Evolutionary conservation across 1,140 invertebrate species (phyloP), one percentile per base, ranked within the genome.

Genomic region (Penaeus indicus): DNA sequence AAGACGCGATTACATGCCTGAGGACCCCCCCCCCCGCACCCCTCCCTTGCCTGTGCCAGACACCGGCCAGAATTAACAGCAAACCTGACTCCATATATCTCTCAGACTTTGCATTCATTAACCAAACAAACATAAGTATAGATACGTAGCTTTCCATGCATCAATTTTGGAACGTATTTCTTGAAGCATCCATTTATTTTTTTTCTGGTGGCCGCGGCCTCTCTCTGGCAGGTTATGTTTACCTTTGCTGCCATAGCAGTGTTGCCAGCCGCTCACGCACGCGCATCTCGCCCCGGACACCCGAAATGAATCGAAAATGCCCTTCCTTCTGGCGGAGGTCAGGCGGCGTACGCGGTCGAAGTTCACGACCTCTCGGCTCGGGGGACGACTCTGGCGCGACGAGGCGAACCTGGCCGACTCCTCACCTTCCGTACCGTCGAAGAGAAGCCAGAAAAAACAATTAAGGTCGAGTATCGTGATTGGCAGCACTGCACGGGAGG

Each of bases 81-180:
- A 38, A 67, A 27, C 78, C 78, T 60, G 47, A 80, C 38, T 18
- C 47, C 78, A 80, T 80, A 27, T 80, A 60, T 80, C 78, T 60
- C 27, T 63, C 63, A 38, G 60, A 61, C 81, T 42, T n/a, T 67
- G 81, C 81, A 83, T 83, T 67, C 81, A 83, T 83, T 83, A 64
- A 63, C 81, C 81, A 80, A 83, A 83, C 81, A 83, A 83, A 83
- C 81, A 42, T 83, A 83, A 83, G 61, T 83, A 83, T 83, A 83
- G 81, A 83, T 83, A 83, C 47, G 81, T 83, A 83, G 81, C 61
- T 64, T 42, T 83, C 81, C 81, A 63, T 83, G 81, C 81, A 83
- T 83, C 81, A 83, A 83, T 83, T 83, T 83, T 67, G 60, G 81
- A 67, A 83, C 81, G 81, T 83, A 83, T 83, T 83, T 83, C 81